These are phyloP conservation scores for Seriola aureovittata DNA, from an alignment of 2,113 vertebrate species.

Conservation along the genomic window DNA sequence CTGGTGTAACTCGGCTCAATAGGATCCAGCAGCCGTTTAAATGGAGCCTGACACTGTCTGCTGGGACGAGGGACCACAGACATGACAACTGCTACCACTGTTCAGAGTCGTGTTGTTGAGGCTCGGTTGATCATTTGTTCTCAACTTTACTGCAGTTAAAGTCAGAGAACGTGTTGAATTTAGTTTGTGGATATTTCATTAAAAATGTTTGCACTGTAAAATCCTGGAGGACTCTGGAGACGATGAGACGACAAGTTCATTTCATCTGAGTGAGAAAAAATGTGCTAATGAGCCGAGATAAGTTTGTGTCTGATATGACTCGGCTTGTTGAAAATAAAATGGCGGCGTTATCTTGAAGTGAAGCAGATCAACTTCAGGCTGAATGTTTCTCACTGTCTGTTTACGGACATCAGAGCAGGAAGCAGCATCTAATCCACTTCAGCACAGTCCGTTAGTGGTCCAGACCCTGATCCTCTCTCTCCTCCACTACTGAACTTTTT, in stretches of 20 bases:
- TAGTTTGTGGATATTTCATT: no score
- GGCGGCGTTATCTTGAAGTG: background rate
- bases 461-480: no score
- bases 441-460: no score
- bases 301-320: conserved; percentile 6
- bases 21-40: conserved; percentile 36
- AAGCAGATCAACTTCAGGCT: background rate
- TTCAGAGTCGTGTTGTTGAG: background rate
- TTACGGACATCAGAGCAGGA: no score
- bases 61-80: conserved; percentile 11
- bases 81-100: background rate
- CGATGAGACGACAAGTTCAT: background rate
- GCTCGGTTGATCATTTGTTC: background rate
- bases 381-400: background rate
- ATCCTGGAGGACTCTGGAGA: no score
- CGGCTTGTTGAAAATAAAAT: background rate
- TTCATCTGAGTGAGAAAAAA: background rate
- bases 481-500: no score
- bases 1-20: conserved; percentile 20
- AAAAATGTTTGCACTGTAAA: no score
- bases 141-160: no score
- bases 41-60: conserved; percentile 38
- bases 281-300: background rate
- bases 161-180: no score
- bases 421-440: no score